phyloP scores from a whole-genome alignment of 2,797 vertebrate genomes.

The Serranus cabrilla region DNA sequence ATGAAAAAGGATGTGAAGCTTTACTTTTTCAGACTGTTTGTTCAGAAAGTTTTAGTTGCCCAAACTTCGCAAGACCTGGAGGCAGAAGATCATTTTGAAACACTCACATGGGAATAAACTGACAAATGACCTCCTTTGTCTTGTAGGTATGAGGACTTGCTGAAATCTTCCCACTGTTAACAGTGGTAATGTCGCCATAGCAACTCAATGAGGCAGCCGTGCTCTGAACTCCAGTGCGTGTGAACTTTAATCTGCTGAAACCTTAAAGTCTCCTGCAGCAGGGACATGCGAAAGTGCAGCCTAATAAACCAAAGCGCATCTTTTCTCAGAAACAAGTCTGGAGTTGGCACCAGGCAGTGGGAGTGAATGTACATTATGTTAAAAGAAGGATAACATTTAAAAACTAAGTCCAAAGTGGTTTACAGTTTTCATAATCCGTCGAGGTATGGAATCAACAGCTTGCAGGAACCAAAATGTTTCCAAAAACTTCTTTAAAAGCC shows the following conservation, averaged over 20 bases:
- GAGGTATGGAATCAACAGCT: constrained; percentile 1
- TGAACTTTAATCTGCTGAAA: constrained; percentile 32
- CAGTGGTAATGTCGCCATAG: constrained; percentile 17
- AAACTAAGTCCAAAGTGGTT: not conserved
- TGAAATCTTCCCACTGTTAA: not conserved
- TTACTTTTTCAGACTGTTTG: not conserved
- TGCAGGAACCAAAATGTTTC: constrained; percentile 22
- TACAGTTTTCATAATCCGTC: not conserved
- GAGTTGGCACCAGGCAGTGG: not conserved
- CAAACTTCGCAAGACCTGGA: not conserved
- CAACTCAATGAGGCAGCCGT: constrained; percentile 4
- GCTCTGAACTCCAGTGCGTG: not conserved
- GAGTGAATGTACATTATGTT: not conserved
- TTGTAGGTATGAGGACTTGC: not conserved
- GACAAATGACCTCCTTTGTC: not conserved
- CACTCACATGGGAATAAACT: not conserved
- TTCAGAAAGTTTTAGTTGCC: not conserved
- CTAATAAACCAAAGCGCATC: constrained; percentile 7
- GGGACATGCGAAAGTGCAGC: constrained; percentile 10
- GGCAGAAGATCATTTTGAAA: no score
- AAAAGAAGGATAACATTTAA: constrained; percentile 10
- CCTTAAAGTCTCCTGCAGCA: constrained; percentile 24
- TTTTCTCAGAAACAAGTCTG: constrained; percentile 2
- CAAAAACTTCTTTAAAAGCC: constrained; percentile 21
- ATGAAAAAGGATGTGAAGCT: constrained; percentile 6